Conservation (phyloP, 2,888 invertebrate genomes). For the Micropterix aruncella region DNA sequence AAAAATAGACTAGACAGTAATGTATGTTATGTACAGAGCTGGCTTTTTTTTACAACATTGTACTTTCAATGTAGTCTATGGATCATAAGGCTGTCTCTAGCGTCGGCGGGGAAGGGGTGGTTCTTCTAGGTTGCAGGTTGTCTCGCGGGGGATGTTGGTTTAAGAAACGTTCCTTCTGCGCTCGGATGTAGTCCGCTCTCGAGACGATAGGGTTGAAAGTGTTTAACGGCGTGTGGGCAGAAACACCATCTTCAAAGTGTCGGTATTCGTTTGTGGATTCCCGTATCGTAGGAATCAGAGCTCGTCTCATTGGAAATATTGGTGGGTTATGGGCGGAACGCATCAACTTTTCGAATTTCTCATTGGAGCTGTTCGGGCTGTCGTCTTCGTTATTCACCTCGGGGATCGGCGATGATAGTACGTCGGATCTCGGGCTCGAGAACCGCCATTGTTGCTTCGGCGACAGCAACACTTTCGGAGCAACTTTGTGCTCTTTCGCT, state of each 20-base stretch:
- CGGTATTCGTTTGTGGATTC: constrained; percentile 7
- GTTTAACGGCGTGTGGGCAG: constrained; percentile 3
- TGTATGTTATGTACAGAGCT: background rate
- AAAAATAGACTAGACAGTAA: constrained; percentile 3
- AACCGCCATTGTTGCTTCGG: constrained; percentile 62
- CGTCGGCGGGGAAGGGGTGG: constrained; percentile 33
- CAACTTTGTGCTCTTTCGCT: constrained; percentile 36
- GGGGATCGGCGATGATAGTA: constrained; percentile 73
- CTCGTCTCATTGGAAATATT: background rate
- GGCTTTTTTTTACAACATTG: background rate
- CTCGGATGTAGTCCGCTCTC: constrained; percentile 40
- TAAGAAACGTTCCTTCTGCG: constrained; percentile 47
- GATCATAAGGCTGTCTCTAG: constrained; percentile 51
- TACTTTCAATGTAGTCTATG: constrained; percentile 4
- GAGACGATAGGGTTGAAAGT: constrained; percentile 16
- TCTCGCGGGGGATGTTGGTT: constrained; percentile 14
- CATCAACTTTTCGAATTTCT: constrained; percentile 25
- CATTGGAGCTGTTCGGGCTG: constrained; percentile 44
- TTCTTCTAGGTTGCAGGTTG: constrained; percentile 16
- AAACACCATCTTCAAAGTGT: constrained; percentile 9
- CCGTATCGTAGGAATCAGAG: background rate
- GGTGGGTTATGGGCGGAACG: constrained; percentile 3
- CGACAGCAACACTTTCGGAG: constrained; percentile 50
- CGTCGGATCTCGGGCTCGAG: constrained; percentile 63
- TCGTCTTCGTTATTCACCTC: constrained; percentile 74